Conservation (phyloP, 2,113 vertebrate species). For the Tiliqua scincoides region DNA sequence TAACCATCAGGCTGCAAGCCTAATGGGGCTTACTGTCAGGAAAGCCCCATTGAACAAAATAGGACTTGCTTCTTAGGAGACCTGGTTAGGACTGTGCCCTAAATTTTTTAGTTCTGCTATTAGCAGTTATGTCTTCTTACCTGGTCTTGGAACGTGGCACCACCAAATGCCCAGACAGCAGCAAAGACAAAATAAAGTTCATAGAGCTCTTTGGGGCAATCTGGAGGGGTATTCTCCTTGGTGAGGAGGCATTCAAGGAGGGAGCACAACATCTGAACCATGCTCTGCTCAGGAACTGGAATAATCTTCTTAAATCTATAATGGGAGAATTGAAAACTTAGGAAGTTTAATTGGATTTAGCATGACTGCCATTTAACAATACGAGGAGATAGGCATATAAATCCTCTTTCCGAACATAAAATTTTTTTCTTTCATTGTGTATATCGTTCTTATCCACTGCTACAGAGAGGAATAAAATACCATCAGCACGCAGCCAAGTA, state of each 20-base stretch:
- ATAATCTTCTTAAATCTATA: slow-evolving; percentile 94
- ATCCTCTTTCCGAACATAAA: slow-evolving; percentile 28
- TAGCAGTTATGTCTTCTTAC: slow-evolving; percentile 69
- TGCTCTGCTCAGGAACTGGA: slow-evolving; percentile 91
- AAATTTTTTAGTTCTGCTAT: background rate
- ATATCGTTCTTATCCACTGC: background rate
- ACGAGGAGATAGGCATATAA: slow-evolving; percentile 23
- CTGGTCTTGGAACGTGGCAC: slow-evolving; percentile 93
- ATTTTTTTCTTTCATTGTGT: slow-evolving; percentile 19
- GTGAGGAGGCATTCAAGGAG: slow-evolving; percentile 92
- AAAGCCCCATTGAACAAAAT: too few species aligned
- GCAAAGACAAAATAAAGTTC: slow-evolving; percentile 97
- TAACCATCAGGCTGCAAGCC: too few species aligned
- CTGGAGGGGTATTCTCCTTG: slow-evolving; percentile 83
- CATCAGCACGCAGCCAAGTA: slow-evolving; percentile 31
- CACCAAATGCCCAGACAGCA: slow-evolving; percentile 93
- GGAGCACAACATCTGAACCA: slow-evolving; percentile 91
- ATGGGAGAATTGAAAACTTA: background rate
- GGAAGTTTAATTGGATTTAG: background rate
- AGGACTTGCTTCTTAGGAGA: too few species aligned
- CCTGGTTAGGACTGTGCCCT: too few species aligned
- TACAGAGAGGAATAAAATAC: slow-evolving; percentile 27
- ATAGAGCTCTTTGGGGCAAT: slow-evolving; percentile 90
- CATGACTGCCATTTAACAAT: background rate
- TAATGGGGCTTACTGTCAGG: too few species aligned